Evolutionary conservation across 2,113 vertebrate genomes (phyloP).

Genomic region (sheep (Ovis aries)): DNA sequence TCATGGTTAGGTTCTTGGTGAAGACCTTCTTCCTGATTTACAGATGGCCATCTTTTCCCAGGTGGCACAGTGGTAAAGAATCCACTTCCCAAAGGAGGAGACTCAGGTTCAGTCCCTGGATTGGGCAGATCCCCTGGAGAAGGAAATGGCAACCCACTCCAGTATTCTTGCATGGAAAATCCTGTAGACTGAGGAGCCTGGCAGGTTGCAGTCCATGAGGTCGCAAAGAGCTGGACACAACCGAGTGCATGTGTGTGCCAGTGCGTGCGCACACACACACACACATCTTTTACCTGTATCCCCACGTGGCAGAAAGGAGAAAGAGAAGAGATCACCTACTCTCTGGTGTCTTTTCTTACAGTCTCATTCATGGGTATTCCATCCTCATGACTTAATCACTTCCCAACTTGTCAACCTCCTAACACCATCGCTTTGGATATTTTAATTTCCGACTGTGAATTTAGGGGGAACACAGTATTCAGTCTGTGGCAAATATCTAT

Average conservation of each 20-base stretch:
- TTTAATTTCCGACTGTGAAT: background rate
- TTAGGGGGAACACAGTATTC: background rate
- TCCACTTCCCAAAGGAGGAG: background rate
- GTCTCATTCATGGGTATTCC: background rate
- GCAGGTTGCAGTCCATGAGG: background rate
- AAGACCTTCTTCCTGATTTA: background rate
- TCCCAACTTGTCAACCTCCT: background rate
- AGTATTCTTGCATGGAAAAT: background rate
- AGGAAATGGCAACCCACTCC: background rate
- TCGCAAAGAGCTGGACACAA: background rate
- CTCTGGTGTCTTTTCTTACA: background rate
- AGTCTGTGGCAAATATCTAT: background rate
- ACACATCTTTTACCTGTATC: background rate
- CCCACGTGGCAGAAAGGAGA: background rate
- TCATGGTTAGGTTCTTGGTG: background rate
- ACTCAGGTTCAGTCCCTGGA: background rate
- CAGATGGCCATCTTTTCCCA: background rate
- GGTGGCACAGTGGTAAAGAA: background rate
- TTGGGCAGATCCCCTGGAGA: background rate
- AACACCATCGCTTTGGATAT: background rate
- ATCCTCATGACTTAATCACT: background rate
- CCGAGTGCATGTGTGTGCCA: accelerated
- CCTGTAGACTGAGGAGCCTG: background rate
- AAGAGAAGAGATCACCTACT: background rate
- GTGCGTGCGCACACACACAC: accelerated